Percentiles rank a stretch among this genome's conserved stretches.
Evolutionary conservation across 1,140 invertebrate species (phyloP).

Genomic region (Trachelipus rathkii): DNA sequence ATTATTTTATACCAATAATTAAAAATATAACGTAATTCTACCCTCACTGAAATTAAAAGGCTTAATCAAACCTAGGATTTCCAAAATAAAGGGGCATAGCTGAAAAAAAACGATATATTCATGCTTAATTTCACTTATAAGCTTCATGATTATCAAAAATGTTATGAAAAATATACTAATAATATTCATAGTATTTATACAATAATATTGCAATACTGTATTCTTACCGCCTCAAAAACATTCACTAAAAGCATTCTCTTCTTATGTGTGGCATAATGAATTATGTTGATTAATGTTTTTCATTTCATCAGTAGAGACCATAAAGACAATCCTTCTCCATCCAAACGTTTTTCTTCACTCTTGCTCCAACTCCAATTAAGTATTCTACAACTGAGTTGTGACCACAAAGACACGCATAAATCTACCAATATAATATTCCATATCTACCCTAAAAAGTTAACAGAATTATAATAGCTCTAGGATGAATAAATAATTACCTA

Average conservation of each 20-base stretch:
- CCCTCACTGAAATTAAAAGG: too few species aligned
- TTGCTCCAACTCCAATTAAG: constrained; percentile 56
- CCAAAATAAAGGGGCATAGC: too few species aligned
- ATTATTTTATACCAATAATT: too few species aligned
- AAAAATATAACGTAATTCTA: too few species aligned
- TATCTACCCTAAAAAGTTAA: too few species aligned
- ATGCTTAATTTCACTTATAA: too few species aligned
- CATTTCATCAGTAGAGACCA: constrained; percentile 58
- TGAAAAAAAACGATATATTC: too few species aligned
- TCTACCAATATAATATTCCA: constrained; percentile 48
- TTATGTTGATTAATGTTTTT: constrained; percentile 53
- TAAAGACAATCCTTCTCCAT: constrained; percentile 60
- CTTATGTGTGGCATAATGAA: constrained; percentile 53
- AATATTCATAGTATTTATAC: too few species aligned
- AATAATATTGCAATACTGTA: too few species aligned
- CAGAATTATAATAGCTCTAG: constrained; percentile 14
- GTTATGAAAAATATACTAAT: too few species aligned
- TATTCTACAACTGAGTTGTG: constrained; percentile 56
- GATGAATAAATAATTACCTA: background rate
- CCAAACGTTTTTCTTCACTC: constrained; percentile 60
- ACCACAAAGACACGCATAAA: constrained; percentile 60
- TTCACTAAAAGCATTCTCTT: constrained; percentile 56
- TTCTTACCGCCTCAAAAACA: constrained; percentile 56
- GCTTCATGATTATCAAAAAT: too few species aligned
- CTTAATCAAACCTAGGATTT: too few species aligned